phyloP scores from a whole-genome alignment of 2,888 invertebrate genomes.

The Yponomeuta plumbellus region DNA sequence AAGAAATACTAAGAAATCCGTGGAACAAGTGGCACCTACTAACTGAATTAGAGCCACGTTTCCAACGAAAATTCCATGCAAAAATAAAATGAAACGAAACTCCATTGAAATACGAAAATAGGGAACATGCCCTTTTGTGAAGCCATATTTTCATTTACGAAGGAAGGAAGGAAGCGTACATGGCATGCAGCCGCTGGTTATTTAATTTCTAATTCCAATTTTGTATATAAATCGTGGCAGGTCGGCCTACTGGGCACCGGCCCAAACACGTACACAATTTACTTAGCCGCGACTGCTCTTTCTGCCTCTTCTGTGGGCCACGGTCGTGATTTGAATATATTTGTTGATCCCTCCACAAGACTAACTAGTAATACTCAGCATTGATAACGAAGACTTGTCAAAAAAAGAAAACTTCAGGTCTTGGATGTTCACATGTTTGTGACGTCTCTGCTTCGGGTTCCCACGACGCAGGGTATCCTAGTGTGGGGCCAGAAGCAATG shows the following conservation, averaged over 20 bases:
- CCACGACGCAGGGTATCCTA: no score
- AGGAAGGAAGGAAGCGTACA: not conserved
- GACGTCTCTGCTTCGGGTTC: no score
- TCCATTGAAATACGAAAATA: not conserved
- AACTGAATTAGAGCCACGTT: no score
- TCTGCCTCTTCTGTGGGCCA: constrained; percentile 21
- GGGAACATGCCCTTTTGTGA: not conserved
- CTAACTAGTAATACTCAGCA: not conserved
- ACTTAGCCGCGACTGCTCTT: constrained; percentile 55
- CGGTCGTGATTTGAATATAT: constrained; percentile 63
- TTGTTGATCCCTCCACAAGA: constrained; percentile 19
- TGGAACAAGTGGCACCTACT: no score
- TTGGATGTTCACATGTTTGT: no score
- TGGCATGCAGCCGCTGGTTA: not conserved
- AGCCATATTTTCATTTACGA: not conserved
- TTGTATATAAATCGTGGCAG: constrained; percentile 2
- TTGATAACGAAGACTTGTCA: not conserved
- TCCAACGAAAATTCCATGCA: not conserved
- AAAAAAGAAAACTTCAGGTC: no score
- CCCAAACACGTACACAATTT: constrained; percentile 73
- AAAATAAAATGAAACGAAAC: not conserved
- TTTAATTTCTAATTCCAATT: constrained; percentile 2
- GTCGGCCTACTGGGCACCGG: constrained; percentile 62
- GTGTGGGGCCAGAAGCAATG: no score
- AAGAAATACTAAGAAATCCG: no score